Conservation (phyloP, 2,113 vertebrate genomes). For the Megalops atlanticus region DNA sequence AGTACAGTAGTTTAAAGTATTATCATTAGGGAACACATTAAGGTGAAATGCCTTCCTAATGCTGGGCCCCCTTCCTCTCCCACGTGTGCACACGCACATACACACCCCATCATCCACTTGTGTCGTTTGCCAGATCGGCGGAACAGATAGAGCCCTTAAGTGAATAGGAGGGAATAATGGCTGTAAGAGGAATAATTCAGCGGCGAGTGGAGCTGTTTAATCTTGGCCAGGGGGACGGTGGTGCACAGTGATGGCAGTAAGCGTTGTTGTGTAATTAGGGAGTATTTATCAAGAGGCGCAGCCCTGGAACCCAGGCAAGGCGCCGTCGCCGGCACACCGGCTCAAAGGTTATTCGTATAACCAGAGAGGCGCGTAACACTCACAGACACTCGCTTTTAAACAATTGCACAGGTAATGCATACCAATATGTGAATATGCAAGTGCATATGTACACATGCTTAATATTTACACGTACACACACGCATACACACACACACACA, state of each 20-base stretch:
- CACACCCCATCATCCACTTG: constrained; percentile 41
- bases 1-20: constrained; percentile 38
- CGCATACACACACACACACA: background rate
- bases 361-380: background rate
- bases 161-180: constrained; percentile 72
- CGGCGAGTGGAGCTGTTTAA: constrained; percentile 23
- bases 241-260: constrained; percentile 71
- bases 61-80: background rate
- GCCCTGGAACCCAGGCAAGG: constrained; percentile 5
- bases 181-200: constrained; percentile 23
- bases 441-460: too few relatives aligned
- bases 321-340: background rate
- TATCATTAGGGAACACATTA: constrained; percentile 82
- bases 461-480: background rate
- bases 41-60: constrained; percentile 64
- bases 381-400: constrained; percentile 1
- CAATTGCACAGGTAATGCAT: background rate
- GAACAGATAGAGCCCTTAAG: constrained; percentile 77
- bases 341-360: constrained; percentile 22
- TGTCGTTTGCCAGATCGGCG: constrained; percentile 81
- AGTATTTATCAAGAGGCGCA: constrained; percentile 69
- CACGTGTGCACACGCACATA: background rate
- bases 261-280: constrained; percentile 77
- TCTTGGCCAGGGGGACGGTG: constrained; percentile 60
- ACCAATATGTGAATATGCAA: background rate